Base-by-base conservation (phyloP, 2,888 invertebrate genomes). In the Synergus umbraculus region DNA sequence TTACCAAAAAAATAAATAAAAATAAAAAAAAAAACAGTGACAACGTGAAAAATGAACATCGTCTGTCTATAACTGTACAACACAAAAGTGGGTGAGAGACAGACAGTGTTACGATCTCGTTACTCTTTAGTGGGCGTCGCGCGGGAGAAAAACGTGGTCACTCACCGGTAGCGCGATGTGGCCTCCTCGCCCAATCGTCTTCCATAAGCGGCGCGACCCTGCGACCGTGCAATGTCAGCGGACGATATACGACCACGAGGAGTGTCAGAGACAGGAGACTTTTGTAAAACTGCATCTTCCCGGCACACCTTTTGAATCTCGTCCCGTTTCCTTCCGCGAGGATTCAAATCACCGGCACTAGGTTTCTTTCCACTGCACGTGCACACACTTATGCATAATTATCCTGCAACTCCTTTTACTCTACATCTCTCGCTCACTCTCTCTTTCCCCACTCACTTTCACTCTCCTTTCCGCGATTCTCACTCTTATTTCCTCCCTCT, bases 111-210 rank as follows among this genome's bases (percentile, higher is more conserved):
- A 8, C 18, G 22, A 22, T 13, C 37, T 9, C 37, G 0, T 29
- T 2, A 29, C 22, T 29, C 22, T 29, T 29, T 29, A 10, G 54
- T 37, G 60, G 22, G 76, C 15, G 76, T 46, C 43, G 66, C 73
- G 79, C 78, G 78, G 80, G 80, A 82, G 84, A 82, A 79, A 79
- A 78, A 78, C 79, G 76, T 78, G 76, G 77, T 73, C 76, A 94
- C 95, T 95, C 92, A 95, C 95, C 95, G 92, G 95, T 95, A 88
- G 95, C 94, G 84, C 95, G 93, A 87, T 93, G 93, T 90, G 94
- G 94, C 87, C 95, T 94, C 78, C 95, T 93, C 85, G 94, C 94
- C 91, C 95, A 95, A 88, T 95, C 94, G 92, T 95, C 95, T 92
- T 95, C 95, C 89, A 95, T 93, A 86, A 94, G 93, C 85, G 95